A percentile compares a stretch with the other conserved stretches of the same genome.
Conservation (phyloP, 2,113 vertebrate species). For the Uria aalge region DNA sequence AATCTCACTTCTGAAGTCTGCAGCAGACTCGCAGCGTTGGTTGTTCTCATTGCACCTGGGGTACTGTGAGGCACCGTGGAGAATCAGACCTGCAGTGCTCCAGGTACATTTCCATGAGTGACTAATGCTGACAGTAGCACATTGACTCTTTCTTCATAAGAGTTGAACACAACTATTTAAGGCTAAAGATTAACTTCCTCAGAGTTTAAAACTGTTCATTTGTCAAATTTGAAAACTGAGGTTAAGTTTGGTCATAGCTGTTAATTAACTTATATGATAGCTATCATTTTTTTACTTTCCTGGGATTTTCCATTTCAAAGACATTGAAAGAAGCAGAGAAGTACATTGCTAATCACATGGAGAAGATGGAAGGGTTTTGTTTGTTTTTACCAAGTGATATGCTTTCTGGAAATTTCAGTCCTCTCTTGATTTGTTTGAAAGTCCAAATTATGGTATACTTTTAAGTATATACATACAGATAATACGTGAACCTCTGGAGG, state of each 20-base stretch:
- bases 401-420: neutral
- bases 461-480: neutral
- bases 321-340: slow-evolving; percentile 14
- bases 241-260: slow-evolving; percentile 64
- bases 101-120: slow-evolving; percentile 47
- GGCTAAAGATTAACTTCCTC: slow-evolving; percentile 75
- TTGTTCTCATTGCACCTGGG: neutral
- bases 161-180: slow-evolving; percentile 65
- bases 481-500: neutral
- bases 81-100: neutral
- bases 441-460: neutral
- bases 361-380: neutral
- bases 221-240: slow-evolving; percentile 65
- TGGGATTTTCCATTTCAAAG: slow-evolving; percentile 56
- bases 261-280: slow-evolving; percentile 76
- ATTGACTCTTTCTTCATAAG: slow-evolving; percentile 14
- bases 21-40: neutral
- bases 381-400: slow-evolving; percentile 1
- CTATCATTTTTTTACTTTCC: slow-evolving; percentile 59
- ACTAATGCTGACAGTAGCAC: slow-evolving; percentile 53
- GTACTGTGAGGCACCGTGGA: neutral
- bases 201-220: slow-evolving; percentile 68
- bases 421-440: neutral
- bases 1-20: neutral
- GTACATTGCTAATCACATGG: neutral